Conservation (phyloP, 2,113 vertebrate species). For the Actinemys pallida region DNA sequence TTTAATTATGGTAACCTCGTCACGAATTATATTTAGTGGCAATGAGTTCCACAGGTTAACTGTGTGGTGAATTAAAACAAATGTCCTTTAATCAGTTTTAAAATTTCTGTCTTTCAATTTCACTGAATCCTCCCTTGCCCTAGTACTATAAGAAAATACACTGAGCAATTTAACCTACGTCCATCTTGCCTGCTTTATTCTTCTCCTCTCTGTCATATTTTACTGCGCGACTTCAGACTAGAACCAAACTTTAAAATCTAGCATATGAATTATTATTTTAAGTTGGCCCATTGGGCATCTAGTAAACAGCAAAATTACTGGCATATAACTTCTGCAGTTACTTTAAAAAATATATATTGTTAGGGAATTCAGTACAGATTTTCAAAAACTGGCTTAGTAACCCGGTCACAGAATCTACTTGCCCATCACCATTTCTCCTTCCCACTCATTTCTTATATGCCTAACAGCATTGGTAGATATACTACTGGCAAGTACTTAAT, state of each 20-base stretch:
- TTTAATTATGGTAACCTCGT: neutral
- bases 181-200: neutral
- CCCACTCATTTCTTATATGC: neutral
- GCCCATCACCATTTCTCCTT: neutral
- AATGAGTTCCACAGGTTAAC: neutral
- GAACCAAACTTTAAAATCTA: neutral
- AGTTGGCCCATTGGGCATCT: neutral
- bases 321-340: neutral
- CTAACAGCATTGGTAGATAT: neutral
- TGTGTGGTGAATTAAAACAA: neutral
- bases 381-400: neutral
- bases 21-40: neutral
- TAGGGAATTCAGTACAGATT: neutral
- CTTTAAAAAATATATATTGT: neutral
- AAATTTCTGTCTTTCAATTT: neutral
- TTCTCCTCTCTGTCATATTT: neutral
- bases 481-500: neutral
- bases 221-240: neutral
- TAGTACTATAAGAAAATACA: neutral
- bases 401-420: neutral
- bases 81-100: neutral
- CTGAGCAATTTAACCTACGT: neutral
- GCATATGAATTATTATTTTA: neutral
- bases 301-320: neutral
- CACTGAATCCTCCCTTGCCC: neutral